These are phyloP conservation scores for Spheniscus humboldti DNA, from an alignment of 2,797 vertebrate genomes.

Conservation along the genomic window DNA sequence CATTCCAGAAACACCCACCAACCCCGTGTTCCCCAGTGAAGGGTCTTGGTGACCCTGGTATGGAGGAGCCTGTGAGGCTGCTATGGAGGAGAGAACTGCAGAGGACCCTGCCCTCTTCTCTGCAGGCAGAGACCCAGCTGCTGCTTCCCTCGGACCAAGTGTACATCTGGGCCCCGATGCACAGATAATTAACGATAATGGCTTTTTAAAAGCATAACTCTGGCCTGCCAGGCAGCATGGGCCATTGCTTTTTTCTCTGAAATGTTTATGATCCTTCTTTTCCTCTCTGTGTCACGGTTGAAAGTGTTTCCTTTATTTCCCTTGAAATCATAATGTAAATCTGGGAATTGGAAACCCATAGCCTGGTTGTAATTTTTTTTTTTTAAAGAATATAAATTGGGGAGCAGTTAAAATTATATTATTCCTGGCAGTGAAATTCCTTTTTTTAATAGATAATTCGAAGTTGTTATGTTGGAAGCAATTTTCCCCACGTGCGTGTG, in stretches of 20 bases:
- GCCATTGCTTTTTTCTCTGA: neutral
- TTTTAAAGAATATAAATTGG: neutral
- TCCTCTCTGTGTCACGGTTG: neutral
- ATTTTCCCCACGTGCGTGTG: neutral
- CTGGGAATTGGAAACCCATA: neutral
- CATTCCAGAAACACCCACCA: neutral
- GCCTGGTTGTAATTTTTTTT: neutral
- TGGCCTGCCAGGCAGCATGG: neutral
- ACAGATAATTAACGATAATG: neutral
- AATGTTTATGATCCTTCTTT: neutral
- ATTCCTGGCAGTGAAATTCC: neutral
- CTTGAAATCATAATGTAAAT: conserved; percentile 29
- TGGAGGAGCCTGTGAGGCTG: neutral
- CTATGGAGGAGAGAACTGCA: neutral
- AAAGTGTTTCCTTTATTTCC: conserved; percentile 6
- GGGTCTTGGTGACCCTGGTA: neutral
- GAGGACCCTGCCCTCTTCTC: neutral
- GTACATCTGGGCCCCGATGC: neutral
- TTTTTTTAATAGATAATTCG: conserved; percentile 7
- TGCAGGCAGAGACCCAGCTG: neutral
- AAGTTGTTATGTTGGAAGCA: neutral
- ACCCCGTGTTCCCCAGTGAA: fast-evolving
- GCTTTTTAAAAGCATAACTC: neutral
- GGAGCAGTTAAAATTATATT: conserved; percentile 6
- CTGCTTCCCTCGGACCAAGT: fast-evolving